Percentiles rank a stretch among this genome's conserved stretches.
Evolutionary conservation across 92 coral and sea anemone genomes (phyloP).

Genomic region (Epizoanthus illoricatus): DNA sequence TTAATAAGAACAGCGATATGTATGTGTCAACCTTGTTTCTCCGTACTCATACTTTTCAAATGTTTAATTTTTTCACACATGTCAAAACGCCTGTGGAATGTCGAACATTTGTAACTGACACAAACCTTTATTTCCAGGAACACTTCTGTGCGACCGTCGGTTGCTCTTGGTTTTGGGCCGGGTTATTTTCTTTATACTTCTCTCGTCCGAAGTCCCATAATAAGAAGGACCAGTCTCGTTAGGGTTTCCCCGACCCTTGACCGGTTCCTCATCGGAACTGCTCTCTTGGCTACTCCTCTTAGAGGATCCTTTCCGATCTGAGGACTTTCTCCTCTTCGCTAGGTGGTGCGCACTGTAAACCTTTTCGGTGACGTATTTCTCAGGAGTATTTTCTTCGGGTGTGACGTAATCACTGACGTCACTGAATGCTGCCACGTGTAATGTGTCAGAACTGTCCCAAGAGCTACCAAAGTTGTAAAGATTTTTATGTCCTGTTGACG

Average conservation of each 20-base stretch:
- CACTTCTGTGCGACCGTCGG: no score
- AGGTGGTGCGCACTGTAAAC: constrained; percentile 23
- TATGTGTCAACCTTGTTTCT: no score
- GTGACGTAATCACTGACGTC: constrained; percentile 31
- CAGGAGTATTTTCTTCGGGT: constrained; percentile 14
- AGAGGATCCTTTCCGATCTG: constrained; percentile 4
- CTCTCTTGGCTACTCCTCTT: constrained; percentile 3
- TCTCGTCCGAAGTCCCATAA: no score
- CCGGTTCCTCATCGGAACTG: background rate
- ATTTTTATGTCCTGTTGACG: background rate
- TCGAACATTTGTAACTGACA: no score
- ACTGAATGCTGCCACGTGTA: constrained; percentile 8
- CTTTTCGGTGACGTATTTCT: background rate
- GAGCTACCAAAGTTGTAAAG: constrained; percentile 9
- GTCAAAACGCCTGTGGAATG: no score
- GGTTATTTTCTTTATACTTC: no score
- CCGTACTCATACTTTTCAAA: no score
- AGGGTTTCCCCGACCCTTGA: background rate
- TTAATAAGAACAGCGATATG: no score
- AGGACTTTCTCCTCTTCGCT: background rate
- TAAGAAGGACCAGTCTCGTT: no score
- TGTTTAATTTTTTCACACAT: no score
- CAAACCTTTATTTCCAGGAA: no score
- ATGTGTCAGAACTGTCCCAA: constrained; percentile 24
- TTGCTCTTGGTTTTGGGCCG: no score